A percentile compares a stretch with the other conserved stretches of the same genome.
phyloP scores from a whole-genome alignment of 1,140 invertebrate species.

The Nymphalis io region DNA sequence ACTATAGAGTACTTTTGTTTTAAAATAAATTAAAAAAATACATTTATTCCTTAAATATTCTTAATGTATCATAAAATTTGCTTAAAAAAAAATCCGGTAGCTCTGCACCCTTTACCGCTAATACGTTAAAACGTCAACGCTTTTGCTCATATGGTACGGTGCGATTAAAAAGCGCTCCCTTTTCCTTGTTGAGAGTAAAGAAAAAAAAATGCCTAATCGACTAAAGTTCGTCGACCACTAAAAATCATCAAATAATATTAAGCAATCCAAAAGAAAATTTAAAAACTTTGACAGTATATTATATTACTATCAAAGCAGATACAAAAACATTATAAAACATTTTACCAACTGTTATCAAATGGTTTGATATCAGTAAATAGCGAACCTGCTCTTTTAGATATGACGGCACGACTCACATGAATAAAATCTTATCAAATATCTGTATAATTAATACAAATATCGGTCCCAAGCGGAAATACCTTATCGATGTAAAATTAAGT shows the following conservation, averaged over 20 bases:
- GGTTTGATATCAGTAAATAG: no score
- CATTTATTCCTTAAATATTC: no score
- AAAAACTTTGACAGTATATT: background rate
- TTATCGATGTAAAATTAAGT: no score
- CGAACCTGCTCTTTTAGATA: no score
- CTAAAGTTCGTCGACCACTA: constrained; percentile 10
- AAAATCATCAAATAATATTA: background rate
- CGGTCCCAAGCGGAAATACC: no score
- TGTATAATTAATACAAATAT: no score
- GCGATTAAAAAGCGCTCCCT: constrained; percentile 12
- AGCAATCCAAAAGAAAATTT: background rate
- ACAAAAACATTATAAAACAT: no score
- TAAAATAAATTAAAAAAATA: no score
- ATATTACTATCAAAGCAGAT: background rate
- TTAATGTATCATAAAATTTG: background rate
- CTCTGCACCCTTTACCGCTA: constrained; percentile 14
- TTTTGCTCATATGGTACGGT: constrained; percentile 27
- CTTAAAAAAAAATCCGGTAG: constrained; percentile 15
- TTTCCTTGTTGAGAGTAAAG: constrained; percentile 19
- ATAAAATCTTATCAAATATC: no score
- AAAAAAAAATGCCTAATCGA: constrained; percentile 35
- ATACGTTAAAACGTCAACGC: constrained; percentile 16
- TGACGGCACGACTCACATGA: no score
- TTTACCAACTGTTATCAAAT: no score
- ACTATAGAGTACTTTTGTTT: no score